These are phyloP conservation scores for Hypotaenidia philippensis DNA, from an alignment of 2,797 vertebrate species.

Conservation along the genomic window DNA sequence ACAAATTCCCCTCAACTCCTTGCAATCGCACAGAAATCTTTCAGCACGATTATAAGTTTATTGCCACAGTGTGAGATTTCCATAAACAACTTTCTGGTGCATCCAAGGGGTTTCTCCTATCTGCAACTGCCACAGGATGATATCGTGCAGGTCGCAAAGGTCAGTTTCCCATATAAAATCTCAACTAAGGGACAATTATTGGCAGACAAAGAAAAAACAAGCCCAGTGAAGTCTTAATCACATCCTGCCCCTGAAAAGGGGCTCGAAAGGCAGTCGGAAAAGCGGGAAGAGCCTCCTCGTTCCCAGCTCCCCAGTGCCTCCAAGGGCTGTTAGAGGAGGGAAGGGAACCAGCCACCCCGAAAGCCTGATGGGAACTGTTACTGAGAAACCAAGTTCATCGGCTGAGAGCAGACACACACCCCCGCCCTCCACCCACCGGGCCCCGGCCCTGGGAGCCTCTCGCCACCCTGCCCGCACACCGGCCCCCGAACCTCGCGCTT, in stretches of 20 bases:
- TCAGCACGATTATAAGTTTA: neutral
- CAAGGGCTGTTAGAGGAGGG: neutral
- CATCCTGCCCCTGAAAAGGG: neutral
- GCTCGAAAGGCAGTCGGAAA: neutral
- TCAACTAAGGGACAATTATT: neutral
- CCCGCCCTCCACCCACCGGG: neutral
- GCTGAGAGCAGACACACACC: neutral
- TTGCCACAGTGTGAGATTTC: neutral
- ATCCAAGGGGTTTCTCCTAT: neutral
- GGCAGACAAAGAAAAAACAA: constrained; percentile 44
- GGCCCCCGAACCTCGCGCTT: neutral
- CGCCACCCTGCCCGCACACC: neutral
- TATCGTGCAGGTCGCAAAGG: neutral
- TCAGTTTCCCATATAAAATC: neutral
- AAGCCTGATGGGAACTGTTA: neutral
- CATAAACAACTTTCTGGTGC: neutral
- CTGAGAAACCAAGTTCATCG: constrained; percentile 20
- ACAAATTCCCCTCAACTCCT: neutral
- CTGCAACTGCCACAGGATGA: neutral
- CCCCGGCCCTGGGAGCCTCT: neutral
- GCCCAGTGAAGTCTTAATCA: neutral
- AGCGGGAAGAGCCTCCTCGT: neutral
- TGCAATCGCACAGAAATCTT: neutral
- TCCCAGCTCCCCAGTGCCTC: neutral
- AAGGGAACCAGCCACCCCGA: neutral